Base-by-base conservation (phyloP, 2,113 vertebrate species). In the Rhipidura dahli region DNA sequence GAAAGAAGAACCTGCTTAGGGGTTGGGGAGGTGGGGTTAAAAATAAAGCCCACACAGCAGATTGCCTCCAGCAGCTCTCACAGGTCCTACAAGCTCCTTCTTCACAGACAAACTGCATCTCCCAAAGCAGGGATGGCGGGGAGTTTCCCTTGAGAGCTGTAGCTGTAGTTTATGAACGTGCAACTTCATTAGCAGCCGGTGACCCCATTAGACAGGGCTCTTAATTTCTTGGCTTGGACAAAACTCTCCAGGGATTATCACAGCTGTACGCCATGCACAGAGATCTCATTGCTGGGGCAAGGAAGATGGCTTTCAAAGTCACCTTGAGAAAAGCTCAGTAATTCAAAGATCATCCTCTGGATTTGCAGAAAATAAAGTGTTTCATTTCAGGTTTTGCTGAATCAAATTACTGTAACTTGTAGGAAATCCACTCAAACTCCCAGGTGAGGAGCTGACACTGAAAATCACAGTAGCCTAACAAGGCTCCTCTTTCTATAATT, bases 141-240 rank as follows among this genome's bases (percentile, higher is more conserved):
- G 50, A 72, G 79, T 17, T 83, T 95, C 87, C 87, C 90, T 70
- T 23, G 82, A 86, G 93, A 57, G 93, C 90, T 81, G 75, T 95
- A 93, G 92, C 75, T 90, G 85, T 53, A 93, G 90, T 80, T 96
- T 70, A 84, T 84, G 92, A 95, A 94, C 5, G 3, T 53, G 75
- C 82, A 83, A 91, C 90, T 96, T 97, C 84, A 94, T 94, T 93
- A 96, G 94, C 87, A 96, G 88, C 42, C 28, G 0, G 59, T 90
- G 92, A 96, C 93, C 93, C 91, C 82, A 82, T 93, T 91, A 95
- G 87, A 76, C 0, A 3, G 64, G 78, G 66, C 85, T 95, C 91
- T 93, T 95, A 70, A 54, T 88, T 95, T 87, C 91, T 95, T 76
- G 82, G 70, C 71, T 93, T 1, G n/a, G 82, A 90, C 47, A 83